Percentiles rank a stretch among this genome's conserved stretches.
Evolutionary conservation across 2,888 invertebrate species (phyloP).

Genomic region (Patella caerulea): DNA sequence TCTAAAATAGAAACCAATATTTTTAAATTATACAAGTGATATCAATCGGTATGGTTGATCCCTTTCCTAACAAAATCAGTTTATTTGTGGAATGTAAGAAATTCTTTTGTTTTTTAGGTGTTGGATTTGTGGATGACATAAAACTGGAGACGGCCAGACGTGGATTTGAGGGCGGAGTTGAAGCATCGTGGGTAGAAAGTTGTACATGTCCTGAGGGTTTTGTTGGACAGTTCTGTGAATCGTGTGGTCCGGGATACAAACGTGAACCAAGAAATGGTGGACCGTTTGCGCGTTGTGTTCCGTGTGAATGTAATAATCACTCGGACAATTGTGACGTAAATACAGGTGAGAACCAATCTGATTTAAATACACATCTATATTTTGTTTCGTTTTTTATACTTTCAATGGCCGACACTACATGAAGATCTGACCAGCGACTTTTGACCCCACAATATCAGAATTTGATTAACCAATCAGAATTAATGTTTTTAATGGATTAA

Average conservation of each 20-base stretch:
- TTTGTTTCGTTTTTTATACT: no score
- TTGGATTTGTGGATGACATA: conserved; percentile 91
- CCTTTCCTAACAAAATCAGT: no score
- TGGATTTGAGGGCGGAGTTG: conserved; percentile 74
- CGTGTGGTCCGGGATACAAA: conserved; percentile 94
- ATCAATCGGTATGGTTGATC: no score
- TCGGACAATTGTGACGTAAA: conserved; percentile 90
- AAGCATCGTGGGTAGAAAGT: conserved; percentile 94
- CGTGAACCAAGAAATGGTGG: conserved; percentile 93
- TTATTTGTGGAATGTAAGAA: background rate
- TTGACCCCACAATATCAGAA: no score
- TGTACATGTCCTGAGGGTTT: conserved; percentile 82
- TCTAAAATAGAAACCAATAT: background rate
- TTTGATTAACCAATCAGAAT: no score
- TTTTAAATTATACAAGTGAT: background rate
- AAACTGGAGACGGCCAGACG: conserved; percentile 89
- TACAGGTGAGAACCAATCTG: conserved; percentile 51
- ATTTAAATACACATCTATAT: background rate
- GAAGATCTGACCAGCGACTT: no score
- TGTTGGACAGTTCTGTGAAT: conserved; percentile 96
- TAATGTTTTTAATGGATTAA: no score
- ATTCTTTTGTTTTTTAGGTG: conserved; percentile 71
- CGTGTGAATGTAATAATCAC: conserved; percentile 97
- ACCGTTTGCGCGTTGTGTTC: conserved; percentile 92
- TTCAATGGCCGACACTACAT: no score